Evolutionary conservation across 2,797 vertebrate species (phyloP).

Genomic region (Champsocephalus esox): DNA sequence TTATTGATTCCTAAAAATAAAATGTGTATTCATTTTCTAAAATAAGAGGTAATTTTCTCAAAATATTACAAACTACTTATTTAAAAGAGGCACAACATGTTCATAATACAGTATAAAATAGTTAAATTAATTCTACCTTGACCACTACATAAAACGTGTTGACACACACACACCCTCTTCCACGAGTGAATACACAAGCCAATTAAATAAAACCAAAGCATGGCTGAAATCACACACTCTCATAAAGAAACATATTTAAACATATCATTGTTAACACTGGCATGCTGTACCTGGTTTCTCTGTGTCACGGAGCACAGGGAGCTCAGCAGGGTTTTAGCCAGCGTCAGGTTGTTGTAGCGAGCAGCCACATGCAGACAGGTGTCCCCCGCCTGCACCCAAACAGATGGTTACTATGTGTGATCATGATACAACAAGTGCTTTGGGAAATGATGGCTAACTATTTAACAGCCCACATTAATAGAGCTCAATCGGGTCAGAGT

Average conservation of each 20-base stretch:
- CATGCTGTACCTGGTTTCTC: constrained; percentile 88
- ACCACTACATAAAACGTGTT: too few relatives aligned
- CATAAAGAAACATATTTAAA: background rate
- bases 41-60: too few relatives aligned
- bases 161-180: too few relatives aligned
- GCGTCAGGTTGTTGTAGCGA: constrained; percentile 91
- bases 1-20: too few relatives aligned
- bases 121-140: too few relatives aligned
- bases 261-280: too few relatives aligned
- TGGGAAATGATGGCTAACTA: background rate
- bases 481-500: background rate
- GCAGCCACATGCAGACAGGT: constrained; percentile 92
- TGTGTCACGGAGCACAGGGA: constrained; percentile 90
- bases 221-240: background rate
- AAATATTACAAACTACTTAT: too few relatives aligned
- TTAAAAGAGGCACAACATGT: too few relatives aligned
- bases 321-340: constrained; percentile 90
- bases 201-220: too few relatives aligned
- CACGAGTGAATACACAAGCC: too few relatives aligned
- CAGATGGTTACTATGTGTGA: background rate
- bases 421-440: background rate
- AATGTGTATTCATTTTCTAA: too few relatives aligned
- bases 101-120: too few relatives aligned
- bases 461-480: background rate
- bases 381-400: constrained; percentile 87